These are phyloP conservation scores for Hydrochoerus hydrochaeris DNA, from an alignment of 2,113 vertebrate species.

Conservation along the genomic window DNA sequence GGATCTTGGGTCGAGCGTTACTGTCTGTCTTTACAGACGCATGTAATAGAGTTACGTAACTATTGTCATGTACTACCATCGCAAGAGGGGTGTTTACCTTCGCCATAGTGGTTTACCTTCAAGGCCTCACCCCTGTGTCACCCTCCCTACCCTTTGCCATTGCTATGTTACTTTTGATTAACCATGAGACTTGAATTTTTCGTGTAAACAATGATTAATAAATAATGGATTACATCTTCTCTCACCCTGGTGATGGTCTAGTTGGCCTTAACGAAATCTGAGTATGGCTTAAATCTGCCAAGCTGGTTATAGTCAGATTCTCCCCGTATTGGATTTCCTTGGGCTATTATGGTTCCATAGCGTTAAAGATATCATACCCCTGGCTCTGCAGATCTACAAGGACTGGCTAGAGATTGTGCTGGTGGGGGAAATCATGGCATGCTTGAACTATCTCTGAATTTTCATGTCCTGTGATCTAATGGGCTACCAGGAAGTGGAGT, in stretches of 20 bases:
- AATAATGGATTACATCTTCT: constrained; percentile 5
- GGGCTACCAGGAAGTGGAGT: neutral
- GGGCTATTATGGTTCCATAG: neutral
- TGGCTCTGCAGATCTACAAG: neutral
- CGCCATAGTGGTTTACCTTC: neutral
- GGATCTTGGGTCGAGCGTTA: neutral
- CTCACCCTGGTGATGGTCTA: neutral
- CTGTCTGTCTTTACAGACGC: neutral
- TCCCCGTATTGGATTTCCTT: neutral
- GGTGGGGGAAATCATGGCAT: neutral
- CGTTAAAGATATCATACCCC: neutral
- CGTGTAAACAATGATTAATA: constrained; percentile 51
- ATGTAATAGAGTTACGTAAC: neutral
- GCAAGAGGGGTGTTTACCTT: neutral
- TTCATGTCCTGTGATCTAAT: neutral
- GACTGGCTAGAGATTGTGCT: neutral
- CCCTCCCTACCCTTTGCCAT: neutral
- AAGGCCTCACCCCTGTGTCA: neutral
- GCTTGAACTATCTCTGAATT: neutral
- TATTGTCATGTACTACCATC: neutral
- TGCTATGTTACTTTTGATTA: constrained; percentile 63
- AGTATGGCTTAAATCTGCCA: neutral
- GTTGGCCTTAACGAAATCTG: constrained; percentile 48
- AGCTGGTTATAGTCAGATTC: neutral
- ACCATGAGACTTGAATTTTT: constrained; percentile 35